Evolutionary conservation across 2,888 invertebrate species (phyloP).

Genomic region (Ophioninae sp.): DNA sequence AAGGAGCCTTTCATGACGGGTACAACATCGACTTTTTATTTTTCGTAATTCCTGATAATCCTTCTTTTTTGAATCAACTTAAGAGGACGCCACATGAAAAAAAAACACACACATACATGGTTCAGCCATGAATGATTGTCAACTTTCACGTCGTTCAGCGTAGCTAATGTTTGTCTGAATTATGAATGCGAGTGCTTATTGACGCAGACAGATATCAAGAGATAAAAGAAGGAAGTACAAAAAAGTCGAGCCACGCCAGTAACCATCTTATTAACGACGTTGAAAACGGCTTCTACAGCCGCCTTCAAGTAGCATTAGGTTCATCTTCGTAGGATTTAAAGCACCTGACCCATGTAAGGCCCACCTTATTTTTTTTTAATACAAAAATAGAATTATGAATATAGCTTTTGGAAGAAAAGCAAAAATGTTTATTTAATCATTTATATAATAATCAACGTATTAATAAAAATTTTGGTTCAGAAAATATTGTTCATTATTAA

Average conservation of each 20-base stretch:
- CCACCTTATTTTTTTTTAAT: too few relatives aligned
- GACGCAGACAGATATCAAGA: conserved; percentile 1
- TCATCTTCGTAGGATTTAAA: conserved; percentile 33
- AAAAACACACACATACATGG: not conserved
- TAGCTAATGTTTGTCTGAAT: conserved; percentile 5
- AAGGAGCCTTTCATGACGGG: not conserved
- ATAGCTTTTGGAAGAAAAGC: too few relatives aligned
- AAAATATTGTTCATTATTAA: too few relatives aligned
- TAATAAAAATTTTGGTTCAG: too few relatives aligned
- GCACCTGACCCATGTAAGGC: too few relatives aligned
- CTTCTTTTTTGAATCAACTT: not conserved
- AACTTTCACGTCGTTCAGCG: conserved; percentile 24
- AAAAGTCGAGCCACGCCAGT: conserved; percentile 15
- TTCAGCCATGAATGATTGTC: conserved; percentile 11
- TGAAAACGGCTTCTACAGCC: conserved; percentile 12
- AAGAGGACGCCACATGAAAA: not conserved
- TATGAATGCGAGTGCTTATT: conserved; percentile 7
- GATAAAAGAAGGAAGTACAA: conserved; percentile 28
- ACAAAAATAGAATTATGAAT: too few relatives aligned
- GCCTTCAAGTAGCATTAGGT: conserved; percentile 23
- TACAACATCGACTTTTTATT: not conserved
- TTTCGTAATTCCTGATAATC: not conserved
- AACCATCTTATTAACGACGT: conserved; percentile 32
- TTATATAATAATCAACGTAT: too few relatives aligned
- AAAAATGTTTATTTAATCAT: too few relatives aligned